Evolutionary conservation across 2,113 vertebrate species (phyloP), one percentile per base, ranked within the genome.

Genomic region (Nipponia nippon): DNA sequence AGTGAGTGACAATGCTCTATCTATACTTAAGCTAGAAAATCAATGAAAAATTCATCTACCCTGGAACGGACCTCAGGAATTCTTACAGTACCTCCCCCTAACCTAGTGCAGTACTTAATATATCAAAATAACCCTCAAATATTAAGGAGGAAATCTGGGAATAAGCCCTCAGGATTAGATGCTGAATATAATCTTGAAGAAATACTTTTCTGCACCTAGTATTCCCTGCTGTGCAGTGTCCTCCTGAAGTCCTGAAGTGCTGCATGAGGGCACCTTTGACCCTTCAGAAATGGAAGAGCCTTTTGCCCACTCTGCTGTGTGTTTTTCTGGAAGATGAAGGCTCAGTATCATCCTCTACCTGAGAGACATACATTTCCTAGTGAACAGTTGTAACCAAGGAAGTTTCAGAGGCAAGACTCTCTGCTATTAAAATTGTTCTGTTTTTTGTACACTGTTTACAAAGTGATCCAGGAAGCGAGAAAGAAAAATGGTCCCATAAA

Each of bases 181-280:
- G 17, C 11, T 2, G 2, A 70, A 79, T 75, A 71, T 20, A 83
- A 23, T 42, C 16, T 90, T n/a, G 7, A 79, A 49, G 19, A 61
- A 90, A 40, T 13, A 15, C 5, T 61, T 73, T 55, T 58, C 40
- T 71, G 10, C 19, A 75, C 10, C 12, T 75, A 12, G 18, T 36
- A 30, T 83, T 89, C 46, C 5, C 20, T 70, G 23, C 10, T 70
- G 9, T 36, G 38, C 20, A 20, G 18, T 32, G 23, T 52, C 7
- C 6, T 84, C 26, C n/a, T 76, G 29, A 84, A 44, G 32, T 77
- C 29, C 36, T 72, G 34, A 84, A 61, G 34, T 56, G 25, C 11
- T 2, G 0, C 0, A 0, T 53, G 50, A 89, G 73, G 17, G 9
- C 36, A 70, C 20, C 2, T 75, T 66, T 62, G 7, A 15, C 15